Percentiles rank a stretch among this genome's conserved stretches.
Evolutionary conservation across 2,888 invertebrate species (phyloP).

Genomic region (Amphimallon solstitiale): DNA sequence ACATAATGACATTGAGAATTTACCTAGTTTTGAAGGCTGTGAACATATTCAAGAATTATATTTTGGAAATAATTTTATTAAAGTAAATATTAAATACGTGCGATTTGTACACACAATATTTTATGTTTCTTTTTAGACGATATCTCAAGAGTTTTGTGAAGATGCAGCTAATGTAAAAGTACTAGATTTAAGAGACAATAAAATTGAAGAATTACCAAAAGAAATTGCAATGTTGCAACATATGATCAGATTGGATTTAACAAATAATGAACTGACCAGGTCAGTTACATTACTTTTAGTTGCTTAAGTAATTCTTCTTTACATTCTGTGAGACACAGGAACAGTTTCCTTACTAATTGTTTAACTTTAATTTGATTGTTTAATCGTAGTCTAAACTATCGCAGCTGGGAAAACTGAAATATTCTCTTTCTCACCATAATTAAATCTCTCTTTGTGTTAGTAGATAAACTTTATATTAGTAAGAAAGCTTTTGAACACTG

Average conservation of each 20-base stretch:
- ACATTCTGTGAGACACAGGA: no score
- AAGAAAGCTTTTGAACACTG: no score
- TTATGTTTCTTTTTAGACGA: conserved; percentile 65
- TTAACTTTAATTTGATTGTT: no score
- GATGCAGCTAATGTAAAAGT: conserved; percentile 77
- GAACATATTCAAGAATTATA: conserved; percentile 81
- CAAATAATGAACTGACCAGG: conserved; percentile 74
- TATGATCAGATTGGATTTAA: conserved; percentile 84
- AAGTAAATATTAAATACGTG: conserved; percentile 64
- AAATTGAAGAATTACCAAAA: conserved; percentile 79
- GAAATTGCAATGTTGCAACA: conserved; percentile 80
- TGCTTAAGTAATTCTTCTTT: no score
- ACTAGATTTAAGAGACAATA: conserved; percentile 85
- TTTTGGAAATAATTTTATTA: conserved; percentile 84
- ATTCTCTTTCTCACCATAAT: no score
- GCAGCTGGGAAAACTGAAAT: no score
- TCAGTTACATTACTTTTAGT: conserved; percentile 46
- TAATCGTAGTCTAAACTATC: no score
- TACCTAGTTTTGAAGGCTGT: conserved; percentile 84
- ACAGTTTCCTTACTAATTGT: no score
- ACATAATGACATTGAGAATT: conserved; percentile 79
- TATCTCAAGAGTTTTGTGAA: conserved; percentile 77
- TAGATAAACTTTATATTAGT: no score
- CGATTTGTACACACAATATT: neutral
- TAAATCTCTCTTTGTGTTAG: no score